Conservation (phyloP, 2,113 vertebrate species). For the Rallus limicola region DNA sequence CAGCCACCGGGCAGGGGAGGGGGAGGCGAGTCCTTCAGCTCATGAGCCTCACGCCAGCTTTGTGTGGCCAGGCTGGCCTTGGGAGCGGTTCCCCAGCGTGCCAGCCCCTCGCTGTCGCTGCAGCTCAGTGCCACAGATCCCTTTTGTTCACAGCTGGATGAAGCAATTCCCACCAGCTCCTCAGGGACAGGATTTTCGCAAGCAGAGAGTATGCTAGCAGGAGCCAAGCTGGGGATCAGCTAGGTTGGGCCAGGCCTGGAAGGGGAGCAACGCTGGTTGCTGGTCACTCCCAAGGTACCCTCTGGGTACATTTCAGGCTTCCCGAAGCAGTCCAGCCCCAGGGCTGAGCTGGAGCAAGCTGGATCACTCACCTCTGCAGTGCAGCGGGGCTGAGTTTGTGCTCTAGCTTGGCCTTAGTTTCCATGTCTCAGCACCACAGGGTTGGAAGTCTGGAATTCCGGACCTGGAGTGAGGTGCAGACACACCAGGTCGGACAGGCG, state of each 20-base stretch:
- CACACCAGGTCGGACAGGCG: neutral
- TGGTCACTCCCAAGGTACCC: neutral
- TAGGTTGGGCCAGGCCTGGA: neutral
- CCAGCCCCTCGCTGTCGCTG: neutral
- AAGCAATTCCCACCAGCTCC: neutral
- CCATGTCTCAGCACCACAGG: neutral
- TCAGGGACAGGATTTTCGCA: neutral
- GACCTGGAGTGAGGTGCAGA: neutral
- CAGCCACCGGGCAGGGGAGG: neutral
- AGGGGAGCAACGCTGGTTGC: neutral
- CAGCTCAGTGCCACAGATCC: neutral
- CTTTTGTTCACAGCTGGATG: neutral
- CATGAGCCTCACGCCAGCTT: neutral
- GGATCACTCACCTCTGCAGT: neutral
- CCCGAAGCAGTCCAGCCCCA: neutral
- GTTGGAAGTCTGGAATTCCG: neutral
- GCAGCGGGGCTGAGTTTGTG: neutral
- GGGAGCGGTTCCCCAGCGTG: rapidly evolving
- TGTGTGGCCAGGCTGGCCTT: neutral
- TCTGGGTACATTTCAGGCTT: neutral
- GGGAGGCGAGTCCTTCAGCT: neutral
- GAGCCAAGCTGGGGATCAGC: neutral
- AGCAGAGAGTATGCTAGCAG: neutral
- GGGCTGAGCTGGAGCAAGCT: neutral
- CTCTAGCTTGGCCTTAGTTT: neutral